These are phyloP conservation scores for Apis cerana DNA, from an alignment of 1,140 invertebrate genomes.

Conservation along the genomic window DNA sequence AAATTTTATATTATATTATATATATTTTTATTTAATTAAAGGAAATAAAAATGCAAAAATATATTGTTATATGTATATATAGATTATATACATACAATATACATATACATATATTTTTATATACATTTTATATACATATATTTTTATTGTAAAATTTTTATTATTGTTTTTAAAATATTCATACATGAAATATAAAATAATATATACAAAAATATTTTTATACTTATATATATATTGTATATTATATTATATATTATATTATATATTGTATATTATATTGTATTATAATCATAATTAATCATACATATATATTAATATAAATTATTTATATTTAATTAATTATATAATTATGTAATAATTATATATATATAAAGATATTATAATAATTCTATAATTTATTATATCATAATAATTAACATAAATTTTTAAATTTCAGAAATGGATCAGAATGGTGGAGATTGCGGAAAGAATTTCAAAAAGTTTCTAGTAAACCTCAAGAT, in stretches of 20 bases:
- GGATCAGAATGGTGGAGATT: constrained; percentile 91
- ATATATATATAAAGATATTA: too few species aligned
- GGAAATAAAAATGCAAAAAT: not conserved
- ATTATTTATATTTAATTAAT: not conserved
- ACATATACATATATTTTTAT: too few species aligned
- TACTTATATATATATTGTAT: not conserved
- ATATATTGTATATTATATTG: not conserved
- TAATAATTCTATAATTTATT: not conserved
- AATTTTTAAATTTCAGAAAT: constrained; percentile 85
- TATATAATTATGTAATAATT: not conserved
- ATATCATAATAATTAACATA: not conserved
- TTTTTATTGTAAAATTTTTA: not conserved
- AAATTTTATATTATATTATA: not conserved
- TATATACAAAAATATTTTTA: not conserved
- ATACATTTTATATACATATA: too few species aligned
- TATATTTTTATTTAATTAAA: not conserved
- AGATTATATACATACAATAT: not conserved
- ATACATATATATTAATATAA: not conserved
- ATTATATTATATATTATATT: not conserved
- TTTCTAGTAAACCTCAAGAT: constrained; percentile 87
- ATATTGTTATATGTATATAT: not conserved
- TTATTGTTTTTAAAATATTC: not conserved
- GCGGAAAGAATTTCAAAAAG: constrained; percentile 90
- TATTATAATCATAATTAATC: not conserved
- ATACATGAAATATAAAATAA: too few species aligned